Evolutionary conservation across 2,797 vertebrate genomes (phyloP).

Genomic region (Silurus lanzhouensis): DNA sequence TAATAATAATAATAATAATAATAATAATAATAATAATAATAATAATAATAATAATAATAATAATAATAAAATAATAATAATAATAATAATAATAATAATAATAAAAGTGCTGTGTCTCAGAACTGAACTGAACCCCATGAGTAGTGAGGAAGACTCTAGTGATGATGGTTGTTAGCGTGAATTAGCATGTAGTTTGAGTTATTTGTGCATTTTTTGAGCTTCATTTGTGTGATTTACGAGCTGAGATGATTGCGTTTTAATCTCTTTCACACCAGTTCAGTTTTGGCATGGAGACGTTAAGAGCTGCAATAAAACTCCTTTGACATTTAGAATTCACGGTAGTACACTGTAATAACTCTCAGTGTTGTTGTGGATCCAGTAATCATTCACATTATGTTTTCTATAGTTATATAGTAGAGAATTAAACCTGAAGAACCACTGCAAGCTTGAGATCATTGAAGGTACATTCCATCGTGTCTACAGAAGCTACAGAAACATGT

Average conservation of each 20-base stretch:
- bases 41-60: neutral
- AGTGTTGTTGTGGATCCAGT: neutral
- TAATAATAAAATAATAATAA: neutral
- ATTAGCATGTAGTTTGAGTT: neutral
- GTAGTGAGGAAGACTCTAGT: neutral
- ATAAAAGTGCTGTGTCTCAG: neutral
- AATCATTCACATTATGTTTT: neutral
- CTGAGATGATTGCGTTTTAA: neutral
- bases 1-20: too few species aligned
- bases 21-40: neutral
- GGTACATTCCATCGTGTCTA: neutral
- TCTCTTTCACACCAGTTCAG: constrained; percentile 17
- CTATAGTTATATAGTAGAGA: neutral
- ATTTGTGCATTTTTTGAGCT: neutral
- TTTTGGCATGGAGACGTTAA: neutral
- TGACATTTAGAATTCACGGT: neutral
- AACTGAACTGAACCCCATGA: neutral
- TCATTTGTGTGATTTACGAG: neutral
- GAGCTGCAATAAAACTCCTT: neutral
- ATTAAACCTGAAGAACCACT: neutral
- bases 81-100: neutral
- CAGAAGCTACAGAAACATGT: neutral
- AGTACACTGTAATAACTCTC: neutral
- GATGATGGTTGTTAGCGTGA: neutral
- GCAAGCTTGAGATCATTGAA: neutral